A percentile compares a stretch with the other conserved stretches of the same genome.
Evolutionary conservation across 2,888 invertebrate genomes (phyloP).

Genomic region (Dusona sp.): DNA sequence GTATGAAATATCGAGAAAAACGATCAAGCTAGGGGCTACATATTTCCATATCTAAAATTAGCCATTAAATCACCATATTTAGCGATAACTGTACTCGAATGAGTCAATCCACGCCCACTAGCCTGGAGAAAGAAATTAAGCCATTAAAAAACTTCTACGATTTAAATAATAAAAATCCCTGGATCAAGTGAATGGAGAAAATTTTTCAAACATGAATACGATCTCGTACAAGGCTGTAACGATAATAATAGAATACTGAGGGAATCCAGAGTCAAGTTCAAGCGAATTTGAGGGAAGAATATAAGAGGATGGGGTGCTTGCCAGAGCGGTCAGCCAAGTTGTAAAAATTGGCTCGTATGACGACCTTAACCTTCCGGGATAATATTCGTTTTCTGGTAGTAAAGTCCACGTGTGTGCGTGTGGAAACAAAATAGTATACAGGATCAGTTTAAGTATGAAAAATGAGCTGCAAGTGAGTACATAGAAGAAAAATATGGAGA

Average conservation of each 20-base stretch:
- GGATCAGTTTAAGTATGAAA: not conserved
- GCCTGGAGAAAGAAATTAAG: not conserved
- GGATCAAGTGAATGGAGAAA: not conserved
- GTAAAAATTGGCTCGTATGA: slow-evolving; percentile 76
- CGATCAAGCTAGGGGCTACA: not conserved
- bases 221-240: not conserved
- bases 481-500: not conserved
- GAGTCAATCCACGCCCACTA: not conserved
- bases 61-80: not conserved
- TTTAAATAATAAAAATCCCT: not conserved
- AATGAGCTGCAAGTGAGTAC: not conserved
- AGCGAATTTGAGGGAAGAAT: slow-evolving; percentile 28
- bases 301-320: slow-evolving; percentile 65
- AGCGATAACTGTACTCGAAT: not conserved
- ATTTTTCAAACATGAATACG: not conserved
- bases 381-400: slow-evolving; percentile 6
- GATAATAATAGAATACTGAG: not conserved
- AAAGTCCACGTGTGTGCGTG: slow-evolving; percentile 4
- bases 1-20: slow-evolving; percentile 2
- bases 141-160: not conserved
- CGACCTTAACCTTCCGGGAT: slow-evolving; percentile 75
- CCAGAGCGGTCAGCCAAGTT: slow-evolving; percentile 78
- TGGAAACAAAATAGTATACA: not conserved
- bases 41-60: not conserved
- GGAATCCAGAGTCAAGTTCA: slow-evolving; percentile 73